phyloP scores from a whole-genome alignment of 2,797 vertebrate species.

The Peromyscus aztecus region DNA sequence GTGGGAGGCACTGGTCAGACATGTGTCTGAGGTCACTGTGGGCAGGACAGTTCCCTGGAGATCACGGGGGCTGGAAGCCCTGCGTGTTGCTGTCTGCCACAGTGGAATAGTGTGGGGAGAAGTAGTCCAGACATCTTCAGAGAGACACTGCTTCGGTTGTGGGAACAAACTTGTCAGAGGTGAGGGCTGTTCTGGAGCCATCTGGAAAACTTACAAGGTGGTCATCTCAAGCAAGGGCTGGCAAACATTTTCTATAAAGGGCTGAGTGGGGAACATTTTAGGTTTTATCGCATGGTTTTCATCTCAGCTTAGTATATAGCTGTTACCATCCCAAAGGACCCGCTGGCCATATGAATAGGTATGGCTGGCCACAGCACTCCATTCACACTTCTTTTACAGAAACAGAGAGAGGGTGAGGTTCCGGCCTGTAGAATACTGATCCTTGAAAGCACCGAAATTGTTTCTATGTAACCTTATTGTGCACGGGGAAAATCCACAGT shows the following conservation, averaged over 20 bases:
- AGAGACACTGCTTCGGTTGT: not conserved
- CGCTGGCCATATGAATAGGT: not conserved
- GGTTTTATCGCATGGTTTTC: not conserved
- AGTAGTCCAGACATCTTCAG: not conserved
- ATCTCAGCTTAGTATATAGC: not conserved
- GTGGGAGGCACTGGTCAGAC: not conserved
- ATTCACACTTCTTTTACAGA: not conserved
- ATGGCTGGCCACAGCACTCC: not conserved
- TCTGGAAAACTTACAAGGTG: slow-evolving; percentile 1
- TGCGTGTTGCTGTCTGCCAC: not conserved
- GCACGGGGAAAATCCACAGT: not conserved
- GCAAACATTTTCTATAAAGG: slow-evolving; percentile 1
- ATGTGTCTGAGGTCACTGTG: not conserved
- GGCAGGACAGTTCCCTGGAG: not conserved
- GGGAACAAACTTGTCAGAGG: not conserved
- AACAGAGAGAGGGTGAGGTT: not conserved
- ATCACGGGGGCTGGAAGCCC: not conserved
- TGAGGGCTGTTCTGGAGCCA: not conserved
- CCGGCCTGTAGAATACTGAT: not conserved
- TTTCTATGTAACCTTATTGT: slow-evolving; percentile 48
- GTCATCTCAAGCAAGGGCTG: not conserved
- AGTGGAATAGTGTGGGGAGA: not conserved
- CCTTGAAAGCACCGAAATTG: not conserved
- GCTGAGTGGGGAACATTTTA: not conserved
- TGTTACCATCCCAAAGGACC: not conserved